These are phyloP conservation scores for Drosophila emarginata DNA, from an alignment of 2,888 invertebrate genomes.

Conservation along the genomic window DNA sequence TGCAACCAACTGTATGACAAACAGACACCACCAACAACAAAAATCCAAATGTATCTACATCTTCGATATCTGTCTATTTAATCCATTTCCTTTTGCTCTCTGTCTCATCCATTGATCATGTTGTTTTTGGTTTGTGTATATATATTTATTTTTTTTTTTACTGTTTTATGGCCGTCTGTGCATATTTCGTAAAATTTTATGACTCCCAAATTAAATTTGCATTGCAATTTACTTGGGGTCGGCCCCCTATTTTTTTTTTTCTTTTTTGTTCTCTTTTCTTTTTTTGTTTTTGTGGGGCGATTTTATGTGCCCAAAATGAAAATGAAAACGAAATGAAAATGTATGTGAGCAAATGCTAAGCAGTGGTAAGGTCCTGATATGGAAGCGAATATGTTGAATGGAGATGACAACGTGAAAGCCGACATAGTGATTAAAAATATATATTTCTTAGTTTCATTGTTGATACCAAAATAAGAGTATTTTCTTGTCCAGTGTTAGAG, in stretches of 20 bases:
- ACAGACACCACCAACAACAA: constrained; percentile 26
- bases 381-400: not conserved
- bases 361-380: not conserved
- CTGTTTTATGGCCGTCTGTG: constrained; percentile 48
- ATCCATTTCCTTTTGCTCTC: constrained; percentile 2
- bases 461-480: not conserved
- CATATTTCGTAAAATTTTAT: constrained; percentile 51
- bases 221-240: constrained; percentile 56
- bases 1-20: constrained; percentile 26
- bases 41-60: not conserved
- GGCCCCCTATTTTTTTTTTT: constrained; percentile 27
- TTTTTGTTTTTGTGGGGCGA: constrained; percentile 32
- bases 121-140: not conserved
- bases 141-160: too few species aligned
- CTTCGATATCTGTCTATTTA: constrained; percentile 37
- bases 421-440: not conserved
- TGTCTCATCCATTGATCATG: not conserved
- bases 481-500: too few species aligned
- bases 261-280: too few species aligned
- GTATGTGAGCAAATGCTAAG: constrained; percentile 7
- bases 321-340: constrained; percentile 35
- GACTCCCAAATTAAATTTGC: constrained; percentile 68
- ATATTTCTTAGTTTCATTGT: not conserved
- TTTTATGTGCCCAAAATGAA: constrained; percentile 43
- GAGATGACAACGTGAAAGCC: constrained; percentile 8